Percentiles rank a stretch among this genome's conserved stretches.
phyloP scores from a whole-genome alignment of 2,113 vertebrate genomes.

The Ctenomys sociabilis region DNA sequence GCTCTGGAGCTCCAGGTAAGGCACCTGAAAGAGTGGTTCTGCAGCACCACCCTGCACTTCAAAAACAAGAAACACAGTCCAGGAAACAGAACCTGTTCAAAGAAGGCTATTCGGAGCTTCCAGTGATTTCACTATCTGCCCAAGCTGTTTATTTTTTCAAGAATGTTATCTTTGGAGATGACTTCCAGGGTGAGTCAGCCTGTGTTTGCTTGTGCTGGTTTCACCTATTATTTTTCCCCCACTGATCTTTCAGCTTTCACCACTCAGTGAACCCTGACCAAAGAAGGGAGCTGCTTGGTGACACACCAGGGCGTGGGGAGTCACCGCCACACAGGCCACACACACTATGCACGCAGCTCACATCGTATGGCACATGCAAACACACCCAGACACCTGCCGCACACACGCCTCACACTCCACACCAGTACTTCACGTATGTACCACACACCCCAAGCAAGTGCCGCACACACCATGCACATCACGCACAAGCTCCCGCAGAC shows the following conservation, averaged over 20 bases:
- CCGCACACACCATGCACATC: too few species aligned
- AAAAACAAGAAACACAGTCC: neutral
- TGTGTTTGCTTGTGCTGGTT: slow-evolving; percentile 29
- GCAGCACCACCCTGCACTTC: neutral
- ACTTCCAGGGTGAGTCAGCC: slow-evolving; percentile 23
- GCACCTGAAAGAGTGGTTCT: neutral
- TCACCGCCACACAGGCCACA: neutral
- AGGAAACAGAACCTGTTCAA: neutral
- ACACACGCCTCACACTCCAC: neutral
- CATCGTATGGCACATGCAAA: too few species aligned
- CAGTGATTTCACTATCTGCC: neutral
- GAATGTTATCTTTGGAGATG: slow-evolving; percentile 50
- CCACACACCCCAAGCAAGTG: neutral
- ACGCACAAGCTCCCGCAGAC: neutral
- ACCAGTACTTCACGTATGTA: too few species aligned
- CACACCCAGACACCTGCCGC: neutral
- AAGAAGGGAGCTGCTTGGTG: neutral
- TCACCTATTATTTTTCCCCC: slow-evolving; percentile 5
- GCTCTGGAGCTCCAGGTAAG: neutral
- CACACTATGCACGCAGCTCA: neutral
- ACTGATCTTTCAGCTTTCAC: neutral
- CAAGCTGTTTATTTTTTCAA: slow-evolving; percentile 22
- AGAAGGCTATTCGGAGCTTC: neutral
- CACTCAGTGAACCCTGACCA: slow-evolving; percentile 5
- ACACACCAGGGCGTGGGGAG: neutral